Evolutionary conservation across 2,113 vertebrate species (phyloP).

Genomic region (Gracilinanus agilis): DNA sequence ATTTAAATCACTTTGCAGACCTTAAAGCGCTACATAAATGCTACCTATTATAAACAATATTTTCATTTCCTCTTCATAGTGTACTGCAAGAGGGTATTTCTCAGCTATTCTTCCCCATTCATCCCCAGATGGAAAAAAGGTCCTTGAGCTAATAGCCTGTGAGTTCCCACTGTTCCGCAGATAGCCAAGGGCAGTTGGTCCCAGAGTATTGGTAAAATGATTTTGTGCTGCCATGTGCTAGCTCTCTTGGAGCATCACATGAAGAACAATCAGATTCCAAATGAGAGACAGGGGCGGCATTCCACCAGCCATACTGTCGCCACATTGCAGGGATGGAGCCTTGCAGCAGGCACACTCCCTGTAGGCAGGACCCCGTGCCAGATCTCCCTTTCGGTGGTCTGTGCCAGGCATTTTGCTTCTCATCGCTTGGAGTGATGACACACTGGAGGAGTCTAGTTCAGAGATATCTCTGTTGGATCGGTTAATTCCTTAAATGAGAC

Average conservation of each 20-base stretch:
- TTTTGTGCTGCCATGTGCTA: background rate
- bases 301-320: conserved; percentile 49
- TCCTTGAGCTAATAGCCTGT: conserved; percentile 21
- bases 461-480: background rate
- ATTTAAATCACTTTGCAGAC: background rate
- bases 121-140: conserved; percentile 27
- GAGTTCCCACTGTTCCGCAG: background rate
- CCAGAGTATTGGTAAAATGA: conserved; percentile 34
- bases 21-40: background rate
- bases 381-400: background rate
- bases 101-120: conserved; percentile 34
- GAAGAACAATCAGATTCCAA: conserved; percentile 36
- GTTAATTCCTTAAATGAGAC: conserved; percentile 60
- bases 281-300: conserved; percentile 25
- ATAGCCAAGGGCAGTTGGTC: conserved; percentile 7
- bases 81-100: conserved; percentile 19
- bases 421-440: background rate
- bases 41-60: conserved; percentile 19
- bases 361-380: background rate
- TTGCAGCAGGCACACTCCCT: background rate
- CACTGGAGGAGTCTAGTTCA: background rate
- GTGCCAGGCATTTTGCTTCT: background rate
- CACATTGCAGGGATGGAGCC: background rate
- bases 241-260: background rate
- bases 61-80: background rate